Conservation (phyloP, 2,113 vertebrate species). For the Heterocephalus glaber region DNA sequence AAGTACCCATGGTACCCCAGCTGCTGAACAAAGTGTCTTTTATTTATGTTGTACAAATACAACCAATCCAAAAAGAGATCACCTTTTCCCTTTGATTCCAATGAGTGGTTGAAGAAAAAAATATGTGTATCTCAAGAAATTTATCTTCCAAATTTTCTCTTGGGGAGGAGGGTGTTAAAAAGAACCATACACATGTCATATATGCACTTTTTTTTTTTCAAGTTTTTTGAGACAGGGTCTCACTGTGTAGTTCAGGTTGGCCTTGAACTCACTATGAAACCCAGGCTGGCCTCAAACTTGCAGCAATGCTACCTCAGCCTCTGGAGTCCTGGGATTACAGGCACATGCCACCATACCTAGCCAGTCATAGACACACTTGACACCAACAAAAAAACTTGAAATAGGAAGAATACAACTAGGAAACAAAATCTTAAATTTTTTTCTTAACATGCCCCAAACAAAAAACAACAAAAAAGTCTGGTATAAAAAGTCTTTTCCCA, state of each 20-base stretch:
- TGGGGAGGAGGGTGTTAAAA: background rate
- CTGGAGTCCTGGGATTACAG: background rate
- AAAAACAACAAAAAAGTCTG: background rate
- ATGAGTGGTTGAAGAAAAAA: constrained; percentile 69
- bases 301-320: background rate
- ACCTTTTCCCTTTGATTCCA: constrained; percentile 75
- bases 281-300: background rate
- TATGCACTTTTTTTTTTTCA: background rate
- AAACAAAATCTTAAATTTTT: constrained; percentile 40
- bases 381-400: constrained; percentile 58
- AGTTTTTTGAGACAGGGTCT: background rate
- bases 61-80: constrained; percentile 67
- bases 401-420: constrained; percentile 45
- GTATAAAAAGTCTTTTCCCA: constrained; percentile 10
- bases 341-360: background rate
- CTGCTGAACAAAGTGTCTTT: constrained; percentile 76
- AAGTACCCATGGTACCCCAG: background rate
- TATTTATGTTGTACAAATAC: constrained; percentile 81
- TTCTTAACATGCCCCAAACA: constrained; percentile 31
- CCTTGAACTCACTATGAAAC: background rate
- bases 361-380: constrained; percentile 25
- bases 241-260: background rate
- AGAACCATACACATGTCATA: constrained; percentile 42
- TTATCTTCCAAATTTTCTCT: constrained; percentile 65
- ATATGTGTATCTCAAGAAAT: constrained; percentile 36